Evolutionary conservation across 2,888 invertebrate genomes (phyloP), one percentile per base, ranked within the genome.

Genomic region (Synanthedon myopaeformis): DNA sequence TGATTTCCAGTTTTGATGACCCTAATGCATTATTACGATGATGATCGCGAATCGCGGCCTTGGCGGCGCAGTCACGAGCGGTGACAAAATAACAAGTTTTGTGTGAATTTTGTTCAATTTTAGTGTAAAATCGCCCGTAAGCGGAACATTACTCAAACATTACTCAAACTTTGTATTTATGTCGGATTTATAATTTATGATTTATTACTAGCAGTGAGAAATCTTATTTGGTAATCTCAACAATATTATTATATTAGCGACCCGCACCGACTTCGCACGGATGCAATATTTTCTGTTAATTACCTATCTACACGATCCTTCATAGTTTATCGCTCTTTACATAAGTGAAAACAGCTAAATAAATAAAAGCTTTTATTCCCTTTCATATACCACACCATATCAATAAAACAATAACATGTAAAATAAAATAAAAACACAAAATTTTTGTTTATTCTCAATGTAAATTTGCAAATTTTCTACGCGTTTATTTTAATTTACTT

Each of bases 101-200:
- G 65, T 63, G 68, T 67, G 64, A 72, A 76, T 79, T 49, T 80
- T 79, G 75, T 76, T 74, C 75, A 75, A 78, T 82, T 80, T 80
- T 74, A 70, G 72, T 71, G 69, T 70, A 78, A 79, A 80, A 75
- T 68, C 67, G 62, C 63, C 66, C 75, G 72, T 76, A 76, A 71
- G 69, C 61, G 54, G 59, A 53, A 56, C 68, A 66, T 68, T 78
- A 76, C 76, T 76, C 77, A 72, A 53, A 56, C 68, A 66, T 68
- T 78, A 76, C 76, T 76, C 77, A 72, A 19, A 11, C 12, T 10
- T 17, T 14, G 49, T 19, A 49, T 49, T 49, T 6, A 49, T 23
- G 49, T n/a, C 45, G 14, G 14, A 14, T 35, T 35, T 35, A 35
- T 35, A 35, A 8, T 6, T 35, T 35, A 10, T 10, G 35, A 35